A percentile compares a stretch with the other conserved stretches of the same genome.
Conservation (phyloP, 1,140 invertebrate species). For the Plutomurus gul region DNA sequence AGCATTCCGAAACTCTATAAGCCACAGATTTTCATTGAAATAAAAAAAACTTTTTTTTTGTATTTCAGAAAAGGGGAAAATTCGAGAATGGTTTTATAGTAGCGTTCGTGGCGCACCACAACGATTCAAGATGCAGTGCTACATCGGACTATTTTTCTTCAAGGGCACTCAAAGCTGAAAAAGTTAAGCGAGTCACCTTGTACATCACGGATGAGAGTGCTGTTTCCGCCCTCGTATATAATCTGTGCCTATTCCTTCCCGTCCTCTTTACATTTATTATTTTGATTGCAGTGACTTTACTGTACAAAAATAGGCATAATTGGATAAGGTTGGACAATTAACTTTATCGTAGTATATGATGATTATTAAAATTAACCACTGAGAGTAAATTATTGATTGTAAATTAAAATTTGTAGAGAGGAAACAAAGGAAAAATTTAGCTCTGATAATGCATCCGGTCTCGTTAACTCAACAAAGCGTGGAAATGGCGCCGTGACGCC, state of each 20-base stretch:
- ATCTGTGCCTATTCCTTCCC: conserved; percentile 36
- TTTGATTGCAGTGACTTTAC: neutral
- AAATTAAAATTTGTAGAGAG: neutral
- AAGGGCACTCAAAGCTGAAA: neutral
- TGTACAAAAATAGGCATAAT: conserved; percentile 43
- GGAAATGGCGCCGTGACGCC: neutral
- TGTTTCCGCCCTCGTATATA: neutral
- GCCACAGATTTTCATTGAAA: neutral
- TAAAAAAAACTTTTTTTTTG: neutral
- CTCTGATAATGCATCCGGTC: neutral
- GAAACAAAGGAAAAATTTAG: neutral
- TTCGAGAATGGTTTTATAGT: conserved; percentile 37
- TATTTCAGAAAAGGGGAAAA: neutral
- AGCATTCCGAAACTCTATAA: neutral
- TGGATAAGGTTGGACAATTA: conserved; percentile 48
- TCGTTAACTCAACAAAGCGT: neutral
- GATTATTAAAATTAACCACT: no score
- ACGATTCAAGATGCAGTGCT: conserved; percentile 23
- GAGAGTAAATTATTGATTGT: no score
- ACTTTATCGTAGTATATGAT: no score
- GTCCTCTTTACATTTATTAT: conserved; percentile 15
- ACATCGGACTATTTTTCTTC: neutral
- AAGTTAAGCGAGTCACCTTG: conserved; percentile 29
- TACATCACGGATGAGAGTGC: conserved; percentile 32
- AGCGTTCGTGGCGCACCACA: conserved; percentile 40